phyloP scores from a whole-genome alignment of 2,888 invertebrate species.

The Lydus trimaculatus region DNA sequence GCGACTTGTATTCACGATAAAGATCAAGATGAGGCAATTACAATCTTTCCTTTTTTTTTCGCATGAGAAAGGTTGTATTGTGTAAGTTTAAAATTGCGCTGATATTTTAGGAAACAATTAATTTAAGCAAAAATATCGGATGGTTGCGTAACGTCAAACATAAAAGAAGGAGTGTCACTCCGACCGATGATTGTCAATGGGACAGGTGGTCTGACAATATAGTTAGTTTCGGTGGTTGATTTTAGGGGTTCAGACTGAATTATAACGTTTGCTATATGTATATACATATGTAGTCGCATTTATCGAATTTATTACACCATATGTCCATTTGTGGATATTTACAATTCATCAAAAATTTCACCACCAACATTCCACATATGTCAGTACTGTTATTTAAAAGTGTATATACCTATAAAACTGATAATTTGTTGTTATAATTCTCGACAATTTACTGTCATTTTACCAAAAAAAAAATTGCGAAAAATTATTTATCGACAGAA shows the following conservation, averaged over 20 bases:
- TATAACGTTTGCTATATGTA: slow-evolving; percentile 39
- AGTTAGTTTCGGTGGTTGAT: slow-evolving; percentile 54
- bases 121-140: neutral
- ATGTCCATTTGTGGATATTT: slow-evolving; percentile 41
- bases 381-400: neutral
- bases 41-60: neutral
- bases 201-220: slow-evolving; percentile 56
- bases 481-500: neutral
- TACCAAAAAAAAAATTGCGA: neutral
- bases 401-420: neutral
- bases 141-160: neutral
- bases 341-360: slow-evolving; percentile 13
- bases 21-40: too few relatives aligned
- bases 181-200: slow-evolving; percentile 44
- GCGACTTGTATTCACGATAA: too few relatives aligned
- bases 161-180: slow-evolving; percentile 39
- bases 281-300: slow-evolving; percentile 30
- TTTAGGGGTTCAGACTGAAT: slow-evolving; percentile 48
- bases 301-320: slow-evolving; percentile 50
- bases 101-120: neutral
- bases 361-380: slow-evolving; percentile 11
- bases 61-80: too few relatives aligned
- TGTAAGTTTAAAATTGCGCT: neutral
- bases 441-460: neutral
- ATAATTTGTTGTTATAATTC: slow-evolving; percentile 6